A percentile compares a stretch with the other conserved stretches of the same genome.
phyloP scores from a whole-genome alignment of 1,140 invertebrate genomes.

The Drosophila miranda region DNA sequence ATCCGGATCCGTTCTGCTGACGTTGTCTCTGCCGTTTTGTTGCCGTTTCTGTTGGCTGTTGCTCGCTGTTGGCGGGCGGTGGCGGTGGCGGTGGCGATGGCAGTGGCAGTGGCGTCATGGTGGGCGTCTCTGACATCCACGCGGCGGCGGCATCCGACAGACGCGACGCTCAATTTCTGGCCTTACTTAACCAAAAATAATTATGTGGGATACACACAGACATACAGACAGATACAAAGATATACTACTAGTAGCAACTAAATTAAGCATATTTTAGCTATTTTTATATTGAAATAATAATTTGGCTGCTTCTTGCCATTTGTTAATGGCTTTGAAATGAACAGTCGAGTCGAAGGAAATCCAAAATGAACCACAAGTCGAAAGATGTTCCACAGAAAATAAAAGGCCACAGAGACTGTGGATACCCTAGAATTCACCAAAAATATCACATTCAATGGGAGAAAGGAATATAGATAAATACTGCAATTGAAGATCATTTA shows the following conservation, averaged over 20 bases:
- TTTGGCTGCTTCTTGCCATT: slow-evolving; percentile 70
- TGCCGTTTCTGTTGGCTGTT: slow-evolving; percentile 18
- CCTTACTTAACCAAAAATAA: slow-evolving; percentile 74
- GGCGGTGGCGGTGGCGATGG: no score
- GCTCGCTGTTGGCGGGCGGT: slow-evolving; percentile 7
- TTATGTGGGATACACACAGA: slow-evolving; percentile 69
- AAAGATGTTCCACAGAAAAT: slow-evolving; percentile 1
- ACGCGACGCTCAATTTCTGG: slow-evolving; percentile 35
- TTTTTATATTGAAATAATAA: slow-evolving; percentile 71
- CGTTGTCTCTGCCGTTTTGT: slow-evolving; percentile 38
- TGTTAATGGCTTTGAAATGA: slow-evolving; percentile 78
- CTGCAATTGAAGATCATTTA: no score
- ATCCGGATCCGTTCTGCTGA: slow-evolving; percentile 26
- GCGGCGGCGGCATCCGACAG: slow-evolving; percentile 34
- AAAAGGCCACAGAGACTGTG: not conserved
- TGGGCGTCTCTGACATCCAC: slow-evolving; percentile 69
- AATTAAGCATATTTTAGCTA: slow-evolving; percentile 80
- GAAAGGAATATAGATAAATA: no score
- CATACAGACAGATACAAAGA: slow-evolving; percentile 21
- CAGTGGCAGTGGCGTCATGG: slow-evolving; percentile 57
- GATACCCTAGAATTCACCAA: no score
- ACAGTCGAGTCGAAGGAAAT: slow-evolving; percentile 28
- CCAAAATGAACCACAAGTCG: slow-evolving; percentile 30
- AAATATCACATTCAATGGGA: no score
- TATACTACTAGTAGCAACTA: slow-evolving; percentile 42